phyloP scores from a whole-genome alignment of 2,888 invertebrate species.

The Anaspis maculata region DNA sequence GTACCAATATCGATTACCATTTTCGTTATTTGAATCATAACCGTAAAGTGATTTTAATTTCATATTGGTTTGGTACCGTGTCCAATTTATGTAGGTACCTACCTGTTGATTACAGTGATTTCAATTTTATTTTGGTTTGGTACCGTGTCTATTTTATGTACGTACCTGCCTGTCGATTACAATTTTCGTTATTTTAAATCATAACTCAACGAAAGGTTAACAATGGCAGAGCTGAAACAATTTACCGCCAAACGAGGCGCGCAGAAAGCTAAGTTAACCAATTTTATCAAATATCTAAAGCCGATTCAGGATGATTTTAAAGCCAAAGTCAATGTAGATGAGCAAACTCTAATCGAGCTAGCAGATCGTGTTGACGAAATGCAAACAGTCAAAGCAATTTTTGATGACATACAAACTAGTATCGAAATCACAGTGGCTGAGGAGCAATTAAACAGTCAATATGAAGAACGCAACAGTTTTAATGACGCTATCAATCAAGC shows the following conservation, averaged over 20 bases:
- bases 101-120: too few relatives aligned
- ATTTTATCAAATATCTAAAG: neutral
- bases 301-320: neutral
- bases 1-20: too few relatives aligned
- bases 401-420: constrained; percentile 1
- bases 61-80: too few relatives aligned
- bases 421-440: neutral
- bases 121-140: too few relatives aligned
- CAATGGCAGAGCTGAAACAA: neutral
- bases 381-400: neutral
- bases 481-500: neutral
- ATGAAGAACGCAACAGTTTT: neutral
- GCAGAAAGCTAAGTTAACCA: neutral
- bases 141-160: too few relatives aligned
- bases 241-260: neutral
- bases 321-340: neutral
- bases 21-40: too few relatives aligned
- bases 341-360: neutral
- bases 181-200: too few relatives aligned
- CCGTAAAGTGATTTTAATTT: too few relatives aligned
- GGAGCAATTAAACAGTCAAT: neutral
- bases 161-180: too few relatives aligned
- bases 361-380: neutral
- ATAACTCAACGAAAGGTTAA: too few relatives aligned
- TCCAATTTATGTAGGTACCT: too few relatives aligned